Evolutionary conservation across 1,140 invertebrate genomes (phyloP).

Genomic region (Mactra quadrangularis): DNA sequence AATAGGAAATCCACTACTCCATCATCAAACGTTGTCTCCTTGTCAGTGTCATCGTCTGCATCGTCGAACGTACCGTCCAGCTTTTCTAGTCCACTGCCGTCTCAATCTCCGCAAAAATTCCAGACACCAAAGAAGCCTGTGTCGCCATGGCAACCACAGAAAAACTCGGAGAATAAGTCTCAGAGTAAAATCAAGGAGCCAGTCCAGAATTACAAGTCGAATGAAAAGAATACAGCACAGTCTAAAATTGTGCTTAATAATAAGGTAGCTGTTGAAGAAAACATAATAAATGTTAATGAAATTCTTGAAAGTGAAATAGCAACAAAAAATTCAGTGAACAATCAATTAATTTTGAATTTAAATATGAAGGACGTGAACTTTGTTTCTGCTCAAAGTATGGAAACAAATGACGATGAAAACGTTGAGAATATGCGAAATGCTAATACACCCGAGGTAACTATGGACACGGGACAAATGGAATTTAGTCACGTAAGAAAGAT

Average conservation of each 20-base stretch:
- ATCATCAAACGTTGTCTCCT: neutral
- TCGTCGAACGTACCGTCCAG: constrained; percentile 8
- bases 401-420: constrained; percentile 8
- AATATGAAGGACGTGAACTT: neutral
- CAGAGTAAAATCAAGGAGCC: neutral
- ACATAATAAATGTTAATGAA: neutral
- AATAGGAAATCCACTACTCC: constrained; percentile 26
- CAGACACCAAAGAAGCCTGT: constrained; percentile 25
- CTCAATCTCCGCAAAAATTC: constrained; percentile 26
- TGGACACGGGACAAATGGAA: constrained; percentile 37
- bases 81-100: constrained; percentile 14
- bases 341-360: neutral
- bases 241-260: neutral
- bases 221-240: neutral
- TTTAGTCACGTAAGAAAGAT: constrained; percentile 45
- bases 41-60: neutral
- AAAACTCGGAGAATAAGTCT: neutral
- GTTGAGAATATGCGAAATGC: constrained; percentile 7
- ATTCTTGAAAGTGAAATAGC: neutral
- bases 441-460: constrained; percentile 23
- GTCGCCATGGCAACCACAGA: constrained; percentile 26
- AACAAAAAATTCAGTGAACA: neutral
- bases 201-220: neutral
- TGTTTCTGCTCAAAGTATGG: neutral
- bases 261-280: neutral